Base-by-base conservation (phyloP, 92 coral and sea anemone species). In the Porites divaricata region DNA sequence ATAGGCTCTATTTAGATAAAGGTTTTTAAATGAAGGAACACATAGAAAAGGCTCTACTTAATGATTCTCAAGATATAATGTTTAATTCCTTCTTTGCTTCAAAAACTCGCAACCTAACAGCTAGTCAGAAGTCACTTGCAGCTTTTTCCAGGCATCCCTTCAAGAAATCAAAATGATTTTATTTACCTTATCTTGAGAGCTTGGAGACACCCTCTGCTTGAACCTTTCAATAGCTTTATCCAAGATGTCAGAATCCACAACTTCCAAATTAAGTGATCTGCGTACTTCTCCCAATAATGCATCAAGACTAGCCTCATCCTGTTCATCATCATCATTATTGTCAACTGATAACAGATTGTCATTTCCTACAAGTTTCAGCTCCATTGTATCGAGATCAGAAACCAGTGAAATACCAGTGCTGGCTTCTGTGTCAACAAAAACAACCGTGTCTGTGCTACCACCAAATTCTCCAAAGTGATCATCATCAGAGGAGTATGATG, bases 181-280 rank as follows among this genome's bases (percentile, higher is more conserved):
- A 54, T 69, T 51, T 68, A 85, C 88, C 91, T 86, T 87, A 74
- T 84, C 72, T 85, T 88, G 83, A 70, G 95, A 83, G 48, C 89
- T 66, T 28, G 95, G 98, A 6, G 98, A 94, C 67, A 92, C 75
- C 73, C 88, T 88, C 77, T 94, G 89, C 80, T 93, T 90, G 71
- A 94, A 93, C 66, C 95, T 90, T 74, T 94, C 93, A 87, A 94
- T 86, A n/a, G 98, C 98, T 79, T 94, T 94, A 77, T 95, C 98
- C 84, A 93, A 65, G 78, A 95, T 76, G 61, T 91, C 97, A 10
- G 95, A 87, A 83, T 91, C 96, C 65, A 88, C 81, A 58, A 85
- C 77, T 62, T 93, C 98, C 22, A 90, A 75, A 74, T 90, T 93
- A 67, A 93, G 85, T 24, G 89, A 88, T 24, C 93, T 85, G 64